phyloP scores from a whole-genome alignment of 2,797 vertebrate genomes.

The Eulemur mongoz region DNA sequence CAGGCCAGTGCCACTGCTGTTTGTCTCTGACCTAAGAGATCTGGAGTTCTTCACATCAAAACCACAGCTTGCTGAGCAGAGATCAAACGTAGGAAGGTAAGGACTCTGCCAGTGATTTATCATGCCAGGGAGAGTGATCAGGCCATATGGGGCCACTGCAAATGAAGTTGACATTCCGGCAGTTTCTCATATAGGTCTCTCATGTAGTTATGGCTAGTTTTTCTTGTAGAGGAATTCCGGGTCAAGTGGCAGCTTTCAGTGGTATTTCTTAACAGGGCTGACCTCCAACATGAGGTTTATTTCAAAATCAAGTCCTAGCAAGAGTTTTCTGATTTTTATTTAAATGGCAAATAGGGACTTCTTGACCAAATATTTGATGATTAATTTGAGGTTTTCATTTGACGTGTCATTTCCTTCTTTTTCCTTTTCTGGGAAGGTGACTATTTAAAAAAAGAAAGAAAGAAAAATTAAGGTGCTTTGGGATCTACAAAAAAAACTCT shows the following conservation, averaged over 20 bases:
- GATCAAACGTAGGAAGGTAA: slow-evolving; percentile 97
- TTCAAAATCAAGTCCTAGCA: slow-evolving; percentile 53
- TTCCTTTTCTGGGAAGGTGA: background rate
- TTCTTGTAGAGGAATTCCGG: slow-evolving; percentile 79
- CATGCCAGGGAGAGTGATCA: slow-evolving; percentile 90
- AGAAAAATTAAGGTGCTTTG: background rate
- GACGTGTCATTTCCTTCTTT: background rate
- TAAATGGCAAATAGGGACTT: slow-evolving; percentile 36
- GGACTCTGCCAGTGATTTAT: slow-evolving; percentile 96
- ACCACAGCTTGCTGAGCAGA: slow-evolving; percentile 94
- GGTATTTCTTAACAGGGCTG: slow-evolving; percentile 76
- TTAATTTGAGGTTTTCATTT: slow-evolving; percentile 44
- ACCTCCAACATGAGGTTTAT: slow-evolving; percentile 27
- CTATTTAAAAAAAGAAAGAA: background rate
- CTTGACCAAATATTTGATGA: background rate
- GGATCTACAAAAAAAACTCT: background rate
- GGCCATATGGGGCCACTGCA: slow-evolving; percentile 87
- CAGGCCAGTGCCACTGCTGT: slow-evolving; percentile 94
- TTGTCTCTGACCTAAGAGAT: slow-evolving; percentile 94
- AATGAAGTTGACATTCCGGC: slow-evolving; percentile 89
- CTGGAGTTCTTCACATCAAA: slow-evolving; percentile 99
- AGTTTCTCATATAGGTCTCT: slow-evolving; percentile 81
- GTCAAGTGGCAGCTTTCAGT: slow-evolving; percentile 75
- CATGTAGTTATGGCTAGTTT: slow-evolving; percentile 80
- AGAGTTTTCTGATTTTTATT: slow-evolving; percentile 34